A percentile compares a stretch with the other conserved stretches of the same genome.
These are phyloP conservation scores for Harpagoxenus sublaevis DNA, from an alignment of 2,888 invertebrate genomes.

Conservation along the genomic window DNA sequence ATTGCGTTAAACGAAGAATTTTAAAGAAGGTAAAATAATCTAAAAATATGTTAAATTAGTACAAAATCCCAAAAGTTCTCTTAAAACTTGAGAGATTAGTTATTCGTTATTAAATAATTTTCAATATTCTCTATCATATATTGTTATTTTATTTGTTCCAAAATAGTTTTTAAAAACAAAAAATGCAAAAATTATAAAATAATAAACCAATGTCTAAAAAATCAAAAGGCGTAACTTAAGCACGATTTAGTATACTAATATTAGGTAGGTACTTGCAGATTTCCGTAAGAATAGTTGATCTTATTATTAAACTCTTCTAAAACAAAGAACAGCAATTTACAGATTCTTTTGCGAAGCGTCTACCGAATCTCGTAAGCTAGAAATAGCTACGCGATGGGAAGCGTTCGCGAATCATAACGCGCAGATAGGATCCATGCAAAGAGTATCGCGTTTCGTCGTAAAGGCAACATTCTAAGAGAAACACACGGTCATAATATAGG, in stretches of 20 bases:
- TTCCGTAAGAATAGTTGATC: background rate
- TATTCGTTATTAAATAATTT: background rate
- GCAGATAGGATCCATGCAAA: slow-evolving; percentile 10
- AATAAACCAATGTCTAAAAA: background rate
- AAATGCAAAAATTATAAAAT: background rate
- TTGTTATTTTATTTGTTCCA: background rate
- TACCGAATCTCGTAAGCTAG: background rate
- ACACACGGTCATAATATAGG: slow-evolving; percentile 5
- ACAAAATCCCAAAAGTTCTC: background rate
- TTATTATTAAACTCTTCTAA: background rate
- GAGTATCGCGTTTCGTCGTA: slow-evolving; percentile 38
- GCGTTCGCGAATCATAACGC: slow-evolving; percentile 23
- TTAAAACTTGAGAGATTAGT: background rate
- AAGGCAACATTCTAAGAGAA: slow-evolving; percentile 36
- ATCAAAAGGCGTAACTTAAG: background rate
- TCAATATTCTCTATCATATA: background rate
- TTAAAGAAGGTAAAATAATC: background rate
- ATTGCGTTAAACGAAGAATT: too few relatives aligned
- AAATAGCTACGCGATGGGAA: slow-evolving; percentile 25
- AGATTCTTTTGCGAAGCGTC: slow-evolving; percentile 24
- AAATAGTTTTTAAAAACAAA: background rate
- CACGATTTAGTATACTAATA: background rate
- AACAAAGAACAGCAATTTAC: background rate
- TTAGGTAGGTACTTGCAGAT: background rate
- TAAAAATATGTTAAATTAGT: background rate